Base-by-base conservation (phyloP, 2,888 invertebrate species). In the Nemotelus pantherinus region DNA sequence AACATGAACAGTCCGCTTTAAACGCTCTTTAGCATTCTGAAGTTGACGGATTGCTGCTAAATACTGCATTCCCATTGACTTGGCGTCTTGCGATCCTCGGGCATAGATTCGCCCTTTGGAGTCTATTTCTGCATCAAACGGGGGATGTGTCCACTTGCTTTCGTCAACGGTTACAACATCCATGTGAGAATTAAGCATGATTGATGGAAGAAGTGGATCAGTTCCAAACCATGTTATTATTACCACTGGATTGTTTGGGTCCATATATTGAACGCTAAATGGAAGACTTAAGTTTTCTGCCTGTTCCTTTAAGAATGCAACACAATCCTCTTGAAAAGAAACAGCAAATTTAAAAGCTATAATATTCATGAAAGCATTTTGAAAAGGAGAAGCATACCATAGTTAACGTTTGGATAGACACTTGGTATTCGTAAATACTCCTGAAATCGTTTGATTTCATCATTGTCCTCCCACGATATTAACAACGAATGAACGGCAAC, bases 171-270 rank as follows among this genome's bases (percentile, higher is more conserved):
- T 94, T 0, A 98, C 98, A 0, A 98, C 98, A 87, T 98, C 98
- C 89, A 95, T 96, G 85, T 98, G 98, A 3, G 96, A 95, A 85
- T 97, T 98, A 41, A 98, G 90, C 83, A 98, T 88, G 79, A 99
- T 89, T 9, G 94, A 89, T 0, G 93, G 91, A 55, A 94, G 87
- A 0, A 89, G 85, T 0, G 95, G 93, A 76, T 95, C 89, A 0
- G 87, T 88, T 64, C 98, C 98, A 76, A 84, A 82, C 92, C 95
- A 93, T 80, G 95, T 94, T 83, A 97, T 90, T 43, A 96, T 88
- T 64, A 95, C 91, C 44, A 96, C 90, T 3, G 96, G 95, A 83
- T 93, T 94, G 3, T 88, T 89, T 4, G 90, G 88, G 41, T 88
- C 87, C 81, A 80, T 86, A 85, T 86, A 89, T 83, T 91, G 88